Base-by-base conservation (phyloP, 2,113 vertebrate species). In the Raja brachyura region DNA sequence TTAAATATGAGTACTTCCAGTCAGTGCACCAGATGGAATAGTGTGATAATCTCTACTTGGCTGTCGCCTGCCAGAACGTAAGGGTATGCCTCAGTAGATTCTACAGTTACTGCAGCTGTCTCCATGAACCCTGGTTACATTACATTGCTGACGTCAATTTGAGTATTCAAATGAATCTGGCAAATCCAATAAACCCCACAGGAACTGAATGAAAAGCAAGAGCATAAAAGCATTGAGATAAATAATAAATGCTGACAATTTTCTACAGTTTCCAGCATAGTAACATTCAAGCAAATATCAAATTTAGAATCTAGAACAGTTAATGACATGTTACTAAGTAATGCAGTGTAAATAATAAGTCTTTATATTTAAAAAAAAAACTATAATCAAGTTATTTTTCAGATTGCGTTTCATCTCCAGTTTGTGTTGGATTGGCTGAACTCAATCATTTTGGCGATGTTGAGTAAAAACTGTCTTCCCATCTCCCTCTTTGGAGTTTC, bases 41-140 rank as follows among this genome's bases (percentile, higher is more conserved):
- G 28, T 88, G 59, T 31, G 28, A 88, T 88, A 88, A 63, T 88
- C 59, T 63, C n/a, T 88, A 88, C 83, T 88, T 33, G 83, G 83
- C 83, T 88, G 28, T 31, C 59, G 39, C 56, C 59, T 66, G 83
- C 28, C 59, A 88, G n/a, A 63, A 63, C 63, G 83, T 63, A 88
- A 88, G 83, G 83, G 59, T 63, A 88, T 88, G 83, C 83, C 83
- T 88, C 59, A n/a, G 28, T 31, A 63, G 14, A 66, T 88, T 33
- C 83, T 88, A 63, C 61, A 66, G 56, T 88, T 88, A 31, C 59
- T 63, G 59, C 59, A 88, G 83, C 59, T 88, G 59, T 18, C 61
- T 66, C 28, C n/a, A 59, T 56, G 79, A 25, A 59, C 20, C 54
- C 79, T 83, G 28, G 48, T 56, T 56, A 56, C 79, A 83, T 83